Evolutionary conservation across 2,797 vertebrate genomes (phyloP), one percentile per base, ranked within the genome.

Genomic region (Tamandua tetradactyla): DNA sequence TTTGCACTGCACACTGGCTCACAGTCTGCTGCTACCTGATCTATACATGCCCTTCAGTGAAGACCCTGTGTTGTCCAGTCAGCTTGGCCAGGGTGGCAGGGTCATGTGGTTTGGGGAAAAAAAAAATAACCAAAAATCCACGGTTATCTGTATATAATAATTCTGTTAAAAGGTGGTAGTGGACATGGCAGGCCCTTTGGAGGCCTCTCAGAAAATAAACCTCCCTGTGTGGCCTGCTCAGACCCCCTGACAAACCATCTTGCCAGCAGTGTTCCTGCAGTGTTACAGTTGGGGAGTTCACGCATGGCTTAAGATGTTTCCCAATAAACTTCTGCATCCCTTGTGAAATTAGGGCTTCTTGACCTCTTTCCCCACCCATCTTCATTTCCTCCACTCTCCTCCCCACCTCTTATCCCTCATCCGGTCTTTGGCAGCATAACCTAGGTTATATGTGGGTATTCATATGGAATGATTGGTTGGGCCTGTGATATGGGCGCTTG

Each of bases 191-290:
- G 42, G 35, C 44, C n/a, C 30, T 42, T 62, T 2, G 20, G 47
- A 84, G 55, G 57, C 1, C 37, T 74, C 47, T 92, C 66, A 27
- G 20, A 89, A 80, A 72, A 3, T 30, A 22, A 80, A 35, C 17
- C 8, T 27, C 42, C 20, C 42, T 23, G 20, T 11, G 2, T 8
- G 42, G 35, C 71, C 59, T 37, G 1, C 40, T 59, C 2, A 15
- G 15, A 30, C 0, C 0, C 0, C 61, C 30, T 11, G 9, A 12
- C 27, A 20, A 64, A 22, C 14, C 49, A 2, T 14, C 13, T 14
- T 30, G 12, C 11, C 49, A 75, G 42, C 30, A 18, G 18, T 7
- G 4, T n/a, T n/a, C n/a, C n/a, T n/a, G n/a, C n/a, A n/a, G n/a
- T 37, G 8, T 15, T 32, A 22, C 9, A 44, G 13, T 23, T 22